Base-by-base conservation (phyloP, 2,113 vertebrate genomes). In the Lucifuga dentata region DNA sequence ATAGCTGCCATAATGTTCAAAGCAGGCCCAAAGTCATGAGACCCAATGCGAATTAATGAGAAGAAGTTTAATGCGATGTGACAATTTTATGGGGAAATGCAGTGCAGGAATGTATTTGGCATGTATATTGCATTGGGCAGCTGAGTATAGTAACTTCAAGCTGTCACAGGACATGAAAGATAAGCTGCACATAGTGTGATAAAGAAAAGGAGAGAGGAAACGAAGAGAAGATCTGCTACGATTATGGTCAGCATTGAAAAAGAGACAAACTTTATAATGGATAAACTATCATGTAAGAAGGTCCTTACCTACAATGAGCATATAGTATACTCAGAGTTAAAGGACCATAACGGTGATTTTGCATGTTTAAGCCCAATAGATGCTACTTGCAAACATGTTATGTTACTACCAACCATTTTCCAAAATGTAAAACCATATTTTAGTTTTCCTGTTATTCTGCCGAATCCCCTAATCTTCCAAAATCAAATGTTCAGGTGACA, bases 71-170 rank as follows among this genome's bases (percentile, higher is more conserved):
- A 59, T 21, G 19, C 15, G 13, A 33, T 19, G 6, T 50, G 48
- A 78, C 57, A 49, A 11, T 29, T 62, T 83, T 80, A 86, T 77
- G 60, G 74, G 79, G 81, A 87, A 51, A 70, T 61, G 33, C 29
- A 41, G 21, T 23, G 8, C 13, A 23, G 13, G 9, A 19, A 49
- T 68, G 26, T 74, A 44, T 73, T 55, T 84, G 56, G 48, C 61
- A 67, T 11, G 50, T 81, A 78, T 75, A 86, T 79, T 56, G 57
- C 68, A 65, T 12, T 3, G 8, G 13, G 38, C 10, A 2, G 15
- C 40, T 57, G 3, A 7, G 7, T 59, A 53, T 55, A 38, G 53
- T 55, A 19, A 74, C 56, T 74, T 83, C 49, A 84, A 81, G 50
- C 75, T 88, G 81, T 85, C 85, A 84, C 1, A 55, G 23, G 44